Evolutionary conservation across 23 tunicate genomes (phyloP).

Genomic region (Trididemnum clinides): DNA sequence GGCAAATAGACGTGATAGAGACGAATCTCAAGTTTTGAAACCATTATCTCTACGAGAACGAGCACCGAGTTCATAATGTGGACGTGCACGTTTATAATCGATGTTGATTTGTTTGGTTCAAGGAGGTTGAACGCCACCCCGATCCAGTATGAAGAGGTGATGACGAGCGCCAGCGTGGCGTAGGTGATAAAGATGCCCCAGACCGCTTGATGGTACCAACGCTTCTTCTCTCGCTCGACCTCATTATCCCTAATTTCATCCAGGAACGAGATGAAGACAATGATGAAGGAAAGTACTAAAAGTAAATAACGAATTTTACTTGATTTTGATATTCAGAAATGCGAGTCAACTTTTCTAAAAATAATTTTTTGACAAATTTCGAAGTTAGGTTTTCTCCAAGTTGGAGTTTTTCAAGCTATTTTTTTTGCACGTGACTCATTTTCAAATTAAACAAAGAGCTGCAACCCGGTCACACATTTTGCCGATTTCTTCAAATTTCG

Average conservation of each 20-base stretch:
- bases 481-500: no score
- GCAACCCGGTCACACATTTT: no score
- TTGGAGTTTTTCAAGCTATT: no score
- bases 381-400: no score
- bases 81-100: conserved; percentile 48
- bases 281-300: not conserved
- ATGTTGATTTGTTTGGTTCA: conserved; percentile 10
- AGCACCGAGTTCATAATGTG: conserved; percentile 54
- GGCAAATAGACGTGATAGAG: conserved; percentile 49
- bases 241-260: not conserved
- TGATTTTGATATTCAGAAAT: no score
- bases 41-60: conserved; percentile 20
- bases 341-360: no score
- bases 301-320: not conserved
- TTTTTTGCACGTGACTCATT: no score
- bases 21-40: conserved; percentile 30
- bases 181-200: conserved; percentile 45
- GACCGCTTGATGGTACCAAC: conserved; percentile 21
- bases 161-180: conserved; percentile 18
- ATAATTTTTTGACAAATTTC: no score
- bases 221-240: not conserved
- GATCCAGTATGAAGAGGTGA: conserved; percentile 46
- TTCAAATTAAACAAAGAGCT: no score
- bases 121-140: conserved; percentile 33
- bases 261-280: not conserved